A percentile compares a stretch with the other conserved stretches of the same genome.
These are phyloP conservation scores for Trichoplax adhaerens DNA, from an alignment of 37 sponge, comb jelly and placozoan genomes.

Conservation along the genomic window DNA sequence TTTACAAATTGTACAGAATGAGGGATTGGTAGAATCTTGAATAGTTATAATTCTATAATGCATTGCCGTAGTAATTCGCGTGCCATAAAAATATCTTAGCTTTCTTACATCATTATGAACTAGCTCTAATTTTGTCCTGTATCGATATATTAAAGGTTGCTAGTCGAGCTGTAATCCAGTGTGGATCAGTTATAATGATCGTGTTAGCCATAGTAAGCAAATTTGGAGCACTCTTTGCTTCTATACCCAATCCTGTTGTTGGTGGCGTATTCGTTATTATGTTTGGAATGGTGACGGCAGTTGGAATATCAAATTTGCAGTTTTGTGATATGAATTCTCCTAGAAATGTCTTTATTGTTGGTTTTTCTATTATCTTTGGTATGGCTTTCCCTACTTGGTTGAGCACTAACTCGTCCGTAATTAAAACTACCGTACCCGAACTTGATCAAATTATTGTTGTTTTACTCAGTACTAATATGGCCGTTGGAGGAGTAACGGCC, in stretches of 20 bases:
- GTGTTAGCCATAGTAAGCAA: slow-evolving; percentile 9
- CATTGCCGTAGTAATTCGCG: too few species aligned
- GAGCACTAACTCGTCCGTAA: too few species aligned
- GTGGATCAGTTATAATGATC: slow-evolving; percentile 10
- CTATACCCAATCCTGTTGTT: slow-evolving; percentile 12
- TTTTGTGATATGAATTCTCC: slow-evolving; percentile 15
- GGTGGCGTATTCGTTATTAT: slow-evolving; percentile 15
- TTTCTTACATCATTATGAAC: too few species aligned
- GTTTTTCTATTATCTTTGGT: slow-evolving; percentile 5
- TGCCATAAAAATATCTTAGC: too few species aligned
- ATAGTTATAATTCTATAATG: too few species aligned
- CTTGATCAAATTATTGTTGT: slow-evolving; percentile 11
- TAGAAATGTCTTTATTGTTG: slow-evolving; percentile 16
- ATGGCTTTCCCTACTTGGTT: slow-evolving; percentile 10
- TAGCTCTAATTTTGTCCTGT: too few species aligned
- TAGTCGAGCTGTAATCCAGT: slow-evolving; percentile 11
- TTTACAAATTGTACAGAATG: too few species aligned
- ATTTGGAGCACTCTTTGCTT: slow-evolving; percentile 11
- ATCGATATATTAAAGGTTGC: slow-evolving; percentile 1
- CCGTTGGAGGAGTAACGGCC: slow-evolving; percentile 11
- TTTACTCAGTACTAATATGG: slow-evolving; percentile 8
- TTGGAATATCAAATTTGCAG: slow-evolving; percentile 17
- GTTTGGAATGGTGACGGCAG: slow-evolving; percentile 17
- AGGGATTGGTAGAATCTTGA: too few species aligned
- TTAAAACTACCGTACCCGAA: neutral